phyloP scores from a whole-genome alignment of 2,888 invertebrate genomes.

The Allolobophora icterica region DNA sequence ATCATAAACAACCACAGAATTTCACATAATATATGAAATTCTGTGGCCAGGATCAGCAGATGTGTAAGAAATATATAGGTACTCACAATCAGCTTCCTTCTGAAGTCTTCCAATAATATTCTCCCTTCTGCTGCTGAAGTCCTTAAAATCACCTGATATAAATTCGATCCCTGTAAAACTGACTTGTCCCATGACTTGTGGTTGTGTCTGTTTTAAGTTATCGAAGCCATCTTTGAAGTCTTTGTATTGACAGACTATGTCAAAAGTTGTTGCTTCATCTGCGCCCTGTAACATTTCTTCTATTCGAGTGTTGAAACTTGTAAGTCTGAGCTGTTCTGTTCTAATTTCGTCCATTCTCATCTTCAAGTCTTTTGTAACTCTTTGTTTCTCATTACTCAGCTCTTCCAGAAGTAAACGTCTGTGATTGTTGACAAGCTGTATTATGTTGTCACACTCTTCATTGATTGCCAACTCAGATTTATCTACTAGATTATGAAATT shows the following conservation, averaged over 20 bases:
- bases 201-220: neutral
- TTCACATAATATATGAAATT: no score
- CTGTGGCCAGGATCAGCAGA: no score
- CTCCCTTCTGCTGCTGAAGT: neutral
- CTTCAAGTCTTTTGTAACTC: neutral
- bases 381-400: slow-evolving; percentile 1
- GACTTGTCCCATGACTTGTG: neutral
- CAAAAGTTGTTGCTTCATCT: neutral
- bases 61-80: neutral
- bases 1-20: no score
- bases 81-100: neutral
- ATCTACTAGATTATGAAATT: neutral
- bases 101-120: slow-evolving; percentile 1
- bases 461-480: neutral
- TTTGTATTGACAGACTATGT: neutral
- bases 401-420: neutral
- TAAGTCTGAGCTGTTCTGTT: neutral
- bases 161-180: neutral
- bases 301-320: neutral
- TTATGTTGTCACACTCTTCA: neutral
- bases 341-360: neutral
- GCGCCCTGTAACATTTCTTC: neutral
- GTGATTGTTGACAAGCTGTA: neutral
- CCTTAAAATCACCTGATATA: neutral
- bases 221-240: neutral